Evolutionary conservation across 1,140 invertebrate species (phyloP), one percentile per base, ranked within the genome.

Genomic region (Zaprionus gabonicus): DNA sequence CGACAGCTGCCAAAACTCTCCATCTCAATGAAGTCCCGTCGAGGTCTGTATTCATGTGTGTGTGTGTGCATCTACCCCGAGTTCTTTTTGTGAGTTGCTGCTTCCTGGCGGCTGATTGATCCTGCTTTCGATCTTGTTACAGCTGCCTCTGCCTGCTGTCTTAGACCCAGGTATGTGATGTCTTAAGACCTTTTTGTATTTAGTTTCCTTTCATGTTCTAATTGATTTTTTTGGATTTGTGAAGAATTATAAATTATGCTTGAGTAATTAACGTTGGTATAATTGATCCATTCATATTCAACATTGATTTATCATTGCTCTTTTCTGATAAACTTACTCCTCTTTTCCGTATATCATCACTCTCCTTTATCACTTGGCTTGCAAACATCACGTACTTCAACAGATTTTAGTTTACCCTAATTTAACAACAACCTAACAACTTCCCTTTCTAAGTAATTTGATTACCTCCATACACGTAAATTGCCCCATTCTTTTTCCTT

Each of bases 81-180:
- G 17, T 53, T 80, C 23, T 60, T 84, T 70, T 84, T 70, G 76
- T 80, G 58, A 23, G 46, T 46, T 80, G 75, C 77, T 82, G 74
- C 76, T 81, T 84, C 69, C 74, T 85, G 78, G 75, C 71, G 55
- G 78, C 71, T 81, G 84, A 81, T 88, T 87, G 84, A 87, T 88
- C 84, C 81, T 76, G 57, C 69, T 44, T 73, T 81, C 69, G 85
- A 84, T 87, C 84, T 79, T 57, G 51, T 81, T 87, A 87, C 84
- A 87, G 81, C 84, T 87, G 84, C 81, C 55, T 51, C 38, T 56
- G 59, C 55, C 23, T 60, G 13, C 23, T 53, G 56, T 28, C 56
- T 64, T 53, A 86, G 78, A 17, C 38, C 31, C 55, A 58, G 64
- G 81, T 84, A 84, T 58, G 58, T 57, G 69, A 31, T 34, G n/a